Evolutionary conservation across 2,888 invertebrate species (phyloP), one percentile per base, ranked within the genome.

Genomic region (Tholera decimalis): DNA sequence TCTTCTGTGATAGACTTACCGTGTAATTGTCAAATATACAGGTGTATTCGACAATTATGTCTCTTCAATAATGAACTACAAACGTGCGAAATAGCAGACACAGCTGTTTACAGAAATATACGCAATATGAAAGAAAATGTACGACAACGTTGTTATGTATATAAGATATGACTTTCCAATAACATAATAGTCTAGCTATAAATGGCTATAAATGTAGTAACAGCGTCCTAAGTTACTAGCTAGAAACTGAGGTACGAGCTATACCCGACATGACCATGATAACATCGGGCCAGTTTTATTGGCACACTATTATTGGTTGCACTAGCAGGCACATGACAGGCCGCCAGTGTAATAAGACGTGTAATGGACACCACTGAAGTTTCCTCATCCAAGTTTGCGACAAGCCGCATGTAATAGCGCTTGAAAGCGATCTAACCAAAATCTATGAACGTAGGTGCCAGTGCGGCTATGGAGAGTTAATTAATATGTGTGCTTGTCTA

Each of bases 361-460:
- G 85, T 88, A 90, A 89, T 89, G 90, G 88, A 89, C 89, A 86
- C 82, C 82, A 83, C 80, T 80, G 83, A 93, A 93, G 89, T 93
- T 93, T 93, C 88, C 91, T 90, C 90, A 93, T 93, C 90, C 88
- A 93, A 93, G 92, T 93, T 93, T 89, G 84, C 73, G 73, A 79
- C 86, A 69, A 84, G 81, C 86, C 78, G 86, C 82, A 83, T 85
- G 86, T 88, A 89, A 90, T 89, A 87, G 83, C 80, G 83, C 84
- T 85, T 84, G 85, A 87, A 86, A 87, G 84, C 86, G 85, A 87
- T 89, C 87, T 78, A 83, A 77, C 77, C 69, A 79, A 82, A 82
- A 79, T 70, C 63, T 56, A 75, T 66, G 62, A 72, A 37, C 55
- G 43, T 51, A 69, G 62, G 39, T 59, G 55, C 49, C 50, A 37